Base-by-base conservation (phyloP, 2,888 invertebrate genomes). In the Plutella xylostella region DNA sequence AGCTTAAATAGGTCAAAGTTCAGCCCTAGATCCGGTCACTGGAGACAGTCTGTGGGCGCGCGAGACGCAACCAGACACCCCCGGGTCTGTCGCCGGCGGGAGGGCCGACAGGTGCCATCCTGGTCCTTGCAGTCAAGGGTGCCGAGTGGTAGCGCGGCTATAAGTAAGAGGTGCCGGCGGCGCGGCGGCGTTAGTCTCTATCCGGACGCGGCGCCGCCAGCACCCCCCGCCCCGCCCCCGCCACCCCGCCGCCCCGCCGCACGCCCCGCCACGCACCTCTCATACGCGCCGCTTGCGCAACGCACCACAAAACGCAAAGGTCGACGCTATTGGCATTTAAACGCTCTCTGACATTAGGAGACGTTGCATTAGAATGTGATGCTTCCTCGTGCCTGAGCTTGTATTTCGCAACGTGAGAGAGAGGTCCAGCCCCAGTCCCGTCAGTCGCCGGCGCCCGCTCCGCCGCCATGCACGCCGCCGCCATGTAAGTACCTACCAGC, bases 301-400 rank as follows among this genome's bases (percentile, higher is more conserved):
- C 70, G 58, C 60, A 60, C 68, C 69, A 73, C 63, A 66, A 68
- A 72, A 73, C 73, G 62, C 65, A 80, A 83, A 83, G 82, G 82
- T 83, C 82, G 74, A 64, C 75, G 66, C 68, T 78, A 78, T 78
- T 82, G 82, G 78, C 82, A 83, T 83, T 82, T 82, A 76, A 75
- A 65, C 76, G 77, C 76, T 78, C 79, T 79, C 72, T 83, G 82
- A 78, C 82, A 82, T 83, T 83, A 80, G 42, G 47, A 41, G 47
- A 68, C 69, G 76, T 76, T 80, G 80, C 80, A 75, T 74, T 72
- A 73, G 74, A 71, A 70, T 75, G 72, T 68, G 76, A 74, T 77
- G 79, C 80, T 79, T 80, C 80, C 80, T 78, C 67, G 72, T 79
- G 37, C 28, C 35, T 72, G 72, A 78, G 72, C 72, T 72, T 72